Evolutionary conservation across 2,888 invertebrate genomes (phyloP).

Genomic region (Maniola hyperantus): DNA sequence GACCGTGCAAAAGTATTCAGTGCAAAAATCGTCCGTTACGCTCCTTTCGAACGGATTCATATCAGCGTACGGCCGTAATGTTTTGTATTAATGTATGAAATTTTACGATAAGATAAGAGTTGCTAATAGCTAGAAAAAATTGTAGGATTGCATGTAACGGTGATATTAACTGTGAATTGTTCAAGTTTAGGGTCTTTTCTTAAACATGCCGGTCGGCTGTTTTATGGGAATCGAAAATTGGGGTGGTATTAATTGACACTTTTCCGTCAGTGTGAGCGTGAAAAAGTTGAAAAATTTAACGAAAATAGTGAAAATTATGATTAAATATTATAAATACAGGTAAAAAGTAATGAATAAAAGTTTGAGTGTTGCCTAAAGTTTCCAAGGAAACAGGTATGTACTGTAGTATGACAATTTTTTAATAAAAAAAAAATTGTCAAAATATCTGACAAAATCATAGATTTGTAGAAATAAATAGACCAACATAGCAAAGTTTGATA

Average conservation of each 20-base stretch:
- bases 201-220: slow-evolving; percentile 54
- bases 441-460: not conserved
- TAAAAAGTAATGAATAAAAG: slow-evolving; percentile 14
- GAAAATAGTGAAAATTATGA: slow-evolving; percentile 14
- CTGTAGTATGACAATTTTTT: slow-evolving; percentile 13
- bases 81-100: slow-evolving; percentile 73
- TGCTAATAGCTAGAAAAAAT: slow-evolving; percentile 75
- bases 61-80: slow-evolving; percentile 57
- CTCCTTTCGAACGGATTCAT: slow-evolving; percentile 51
- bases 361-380: slow-evolving; percentile 25
- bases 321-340: not conserved
- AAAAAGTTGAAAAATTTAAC: slow-evolving; percentile 24
- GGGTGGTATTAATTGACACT: slow-evolving; percentile 44
- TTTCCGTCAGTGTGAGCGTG: slow-evolving; percentile 41
- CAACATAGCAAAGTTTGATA: not conserved
- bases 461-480: not conserved
- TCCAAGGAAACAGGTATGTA: slow-evolving; percentile 33
- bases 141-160: slow-evolving; percentile 78
- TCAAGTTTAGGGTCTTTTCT: slow-evolving; percentile 70
- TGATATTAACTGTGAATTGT: slow-evolving; percentile 74
- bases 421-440: slow-evolving; percentile 13
- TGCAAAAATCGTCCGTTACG: slow-evolving; percentile 55
- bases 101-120: slow-evolving; percentile 74
- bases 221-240: slow-evolving; percentile 57
- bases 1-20: slow-evolving; percentile 62